Evolutionary conservation across 1,140 invertebrate genomes (phyloP).

Genomic region (Ridgeia piscesae): DNA sequence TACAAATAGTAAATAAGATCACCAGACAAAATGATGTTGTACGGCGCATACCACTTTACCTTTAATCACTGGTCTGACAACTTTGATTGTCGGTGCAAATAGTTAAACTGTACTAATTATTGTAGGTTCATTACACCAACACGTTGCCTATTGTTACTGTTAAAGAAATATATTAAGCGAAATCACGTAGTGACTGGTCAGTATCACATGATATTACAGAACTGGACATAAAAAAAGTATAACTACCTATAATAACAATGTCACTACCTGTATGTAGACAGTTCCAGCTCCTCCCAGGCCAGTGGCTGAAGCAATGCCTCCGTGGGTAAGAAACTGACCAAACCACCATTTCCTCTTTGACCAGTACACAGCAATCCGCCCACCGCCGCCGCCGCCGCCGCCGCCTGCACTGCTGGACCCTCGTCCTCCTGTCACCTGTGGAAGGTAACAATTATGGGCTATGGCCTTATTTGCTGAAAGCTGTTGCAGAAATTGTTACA

Average conservation of each 20-base stretch:
- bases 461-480: too few relatives aligned
- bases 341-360: conserved; percentile 35
- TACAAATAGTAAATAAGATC: too few relatives aligned
- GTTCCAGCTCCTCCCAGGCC: conserved; percentile 43
- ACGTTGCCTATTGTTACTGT: conserved; percentile 33
- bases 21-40: too few relatives aligned
- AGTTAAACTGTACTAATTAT: too few relatives aligned
- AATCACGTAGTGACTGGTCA: conserved; percentile 35
- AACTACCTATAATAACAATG: too few relatives aligned
- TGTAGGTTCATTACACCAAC: not conserved
- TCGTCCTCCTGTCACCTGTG: too few relatives aligned
- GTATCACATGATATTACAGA: conserved; percentile 27
- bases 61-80: too few relatives aligned
- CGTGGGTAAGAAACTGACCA: conserved; percentile 32
- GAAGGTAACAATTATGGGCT: too few relatives aligned
- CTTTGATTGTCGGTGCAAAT: too few relatives aligned
- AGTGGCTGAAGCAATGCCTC: conserved; percentile 31
- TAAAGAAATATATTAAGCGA: conserved; percentile 40
- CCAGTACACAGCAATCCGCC: conserved; percentile 39
- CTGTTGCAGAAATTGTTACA: too few relatives aligned
- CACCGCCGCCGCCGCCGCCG: conserved; percentile 38
- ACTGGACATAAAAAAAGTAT: conserved; percentile 24
- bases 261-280: conserved; percentile 36
- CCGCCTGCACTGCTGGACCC: conserved; percentile 9
- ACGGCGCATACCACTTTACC: too few relatives aligned